phyloP scores from a whole-genome alignment of 2,113 vertebrate genomes.

The Gobius niger region DNA sequence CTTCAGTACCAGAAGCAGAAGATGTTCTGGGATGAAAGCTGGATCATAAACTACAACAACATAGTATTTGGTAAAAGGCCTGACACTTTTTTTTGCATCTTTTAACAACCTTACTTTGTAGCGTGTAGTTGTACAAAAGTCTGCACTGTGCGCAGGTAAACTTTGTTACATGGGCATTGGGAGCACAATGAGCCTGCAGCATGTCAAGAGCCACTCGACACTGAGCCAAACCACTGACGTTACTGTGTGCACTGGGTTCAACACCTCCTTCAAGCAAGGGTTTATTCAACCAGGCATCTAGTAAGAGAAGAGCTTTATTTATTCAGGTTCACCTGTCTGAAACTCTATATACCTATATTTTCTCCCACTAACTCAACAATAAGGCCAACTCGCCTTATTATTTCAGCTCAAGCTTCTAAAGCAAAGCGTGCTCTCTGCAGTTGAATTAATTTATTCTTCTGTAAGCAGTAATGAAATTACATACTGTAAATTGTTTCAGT shows the following conservation, averaged over 20 bases:
- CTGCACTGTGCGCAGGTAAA: constrained; percentile 47
- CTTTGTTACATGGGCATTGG: constrained; percentile 51
- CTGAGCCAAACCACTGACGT: constrained; percentile 64
- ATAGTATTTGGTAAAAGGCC: constrained; percentile 72
- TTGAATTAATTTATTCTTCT: constrained; percentile 1
- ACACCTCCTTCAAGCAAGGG: constrained; percentile 58
- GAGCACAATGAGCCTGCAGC: constrained; percentile 69
- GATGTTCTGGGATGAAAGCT: constrained; percentile 83
- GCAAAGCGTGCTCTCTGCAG: neutral
- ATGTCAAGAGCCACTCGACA: constrained; percentile 62
- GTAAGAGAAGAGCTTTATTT: constrained; percentile 49
- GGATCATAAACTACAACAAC: constrained; percentile 79
- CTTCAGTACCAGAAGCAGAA: constrained; percentile 82
- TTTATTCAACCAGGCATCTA: constrained; percentile 74
- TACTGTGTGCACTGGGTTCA: constrained; percentile 63
- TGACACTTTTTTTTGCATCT: neutral
- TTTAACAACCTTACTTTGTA: neutral
- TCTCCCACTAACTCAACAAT: no score
- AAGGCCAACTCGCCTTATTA: no score
- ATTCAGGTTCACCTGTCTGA: neutral
- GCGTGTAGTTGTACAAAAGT: no score
- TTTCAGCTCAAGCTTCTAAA: neutral
- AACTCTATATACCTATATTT: neutral
- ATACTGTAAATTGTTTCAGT: constrained; percentile 53
- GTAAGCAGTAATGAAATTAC: neutral